These are phyloP conservation scores for Drosophila anomalipes DNA, from an alignment of 2,888 invertebrate species.

Conservation along the genomic window DNA sequence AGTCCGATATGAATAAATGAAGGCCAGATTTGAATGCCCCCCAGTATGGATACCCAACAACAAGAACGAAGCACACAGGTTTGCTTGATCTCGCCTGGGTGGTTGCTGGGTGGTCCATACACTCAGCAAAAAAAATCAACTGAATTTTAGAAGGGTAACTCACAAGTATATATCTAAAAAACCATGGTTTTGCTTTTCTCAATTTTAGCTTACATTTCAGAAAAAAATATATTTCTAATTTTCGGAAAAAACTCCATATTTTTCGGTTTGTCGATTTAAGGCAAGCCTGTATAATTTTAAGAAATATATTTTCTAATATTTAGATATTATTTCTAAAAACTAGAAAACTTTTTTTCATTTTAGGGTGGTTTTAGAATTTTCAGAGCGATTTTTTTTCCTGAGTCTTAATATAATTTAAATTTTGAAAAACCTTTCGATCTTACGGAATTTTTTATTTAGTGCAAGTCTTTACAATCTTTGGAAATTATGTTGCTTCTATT, in stretches of 20 bases:
- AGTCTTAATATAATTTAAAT: background rate
- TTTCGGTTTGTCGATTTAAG: background rate
- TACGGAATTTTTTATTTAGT: background rate
- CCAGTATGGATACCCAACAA: slow-evolving; percentile 34
- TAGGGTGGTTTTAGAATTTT: background rate
- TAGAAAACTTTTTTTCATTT: background rate
- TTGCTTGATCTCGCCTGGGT: slow-evolving; percentile 34
- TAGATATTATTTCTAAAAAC: background rate
- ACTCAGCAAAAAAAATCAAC: background rate
- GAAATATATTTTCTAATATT: background rate
- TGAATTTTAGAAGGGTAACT: background rate
- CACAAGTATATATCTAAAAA: background rate
- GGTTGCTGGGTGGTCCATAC: background rate
- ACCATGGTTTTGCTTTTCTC: background rate
- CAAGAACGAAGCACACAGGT: slow-evolving; percentile 28
- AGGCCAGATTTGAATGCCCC: slow-evolving; percentile 49
- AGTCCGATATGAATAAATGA: slow-evolving; percentile 74
- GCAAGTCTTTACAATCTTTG: background rate
- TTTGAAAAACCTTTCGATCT: background rate
- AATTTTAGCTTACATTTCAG: background rate
- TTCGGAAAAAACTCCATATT: background rate
- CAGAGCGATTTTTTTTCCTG: background rate
- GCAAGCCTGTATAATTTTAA: background rate
- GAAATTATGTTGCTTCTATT: background rate
- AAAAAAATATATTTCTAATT: background rate